Base-by-base conservation (phyloP, 2,888 invertebrate species). In the Dilophus febrilis region DNA sequence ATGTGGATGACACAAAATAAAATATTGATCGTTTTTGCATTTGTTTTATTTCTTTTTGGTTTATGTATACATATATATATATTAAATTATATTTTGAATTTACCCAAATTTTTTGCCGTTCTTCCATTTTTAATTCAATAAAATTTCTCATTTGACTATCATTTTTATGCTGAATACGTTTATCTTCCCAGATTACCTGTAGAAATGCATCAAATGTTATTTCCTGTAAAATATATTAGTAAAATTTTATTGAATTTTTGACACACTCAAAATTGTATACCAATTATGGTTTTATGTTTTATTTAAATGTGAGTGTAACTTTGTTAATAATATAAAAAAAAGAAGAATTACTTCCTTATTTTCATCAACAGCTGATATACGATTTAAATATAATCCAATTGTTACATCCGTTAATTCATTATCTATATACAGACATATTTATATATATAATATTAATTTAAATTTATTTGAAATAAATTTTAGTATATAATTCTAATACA, bases 171-270 rank as follows among this genome's bases (percentile, higher is more conserved):
- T 43, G 61, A 42, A 74, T 62, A 27, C 72, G 57, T 30, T 53
- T 52, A 50, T 74, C 73, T 43, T 65, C 64, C 73, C 73, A 74
- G 51, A 72, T 69, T n/a, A 72, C 71, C 65, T 72, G 71, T 43
- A 74, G 65, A 53, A 73, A 73, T 44, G 72, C 70, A 56, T 74
- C 73, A 47, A 74, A 58, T 27, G 73, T 72, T 57, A 74, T 72
- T 58, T 74, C 73, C 73, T 73, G 55, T 38, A 55, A 55, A 44
- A 42, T 41, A 34, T 8, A 22, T 4, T 8, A 22, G 8, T 8
- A 22, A 22, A 22, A 4, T 22, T 22, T 22, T 22, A 22, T 22
- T 18, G 26, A 35, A 14, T n/a, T n/a, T n/a, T n/a, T n/a, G n/a
- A n/a, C n/a, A n/a, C n/a, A n/a, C n/a, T n/a, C n/a, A n/a, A n/a